Conservation (phyloP, 1,140 invertebrate genomes). For the Lepidostoma basale region DNA sequence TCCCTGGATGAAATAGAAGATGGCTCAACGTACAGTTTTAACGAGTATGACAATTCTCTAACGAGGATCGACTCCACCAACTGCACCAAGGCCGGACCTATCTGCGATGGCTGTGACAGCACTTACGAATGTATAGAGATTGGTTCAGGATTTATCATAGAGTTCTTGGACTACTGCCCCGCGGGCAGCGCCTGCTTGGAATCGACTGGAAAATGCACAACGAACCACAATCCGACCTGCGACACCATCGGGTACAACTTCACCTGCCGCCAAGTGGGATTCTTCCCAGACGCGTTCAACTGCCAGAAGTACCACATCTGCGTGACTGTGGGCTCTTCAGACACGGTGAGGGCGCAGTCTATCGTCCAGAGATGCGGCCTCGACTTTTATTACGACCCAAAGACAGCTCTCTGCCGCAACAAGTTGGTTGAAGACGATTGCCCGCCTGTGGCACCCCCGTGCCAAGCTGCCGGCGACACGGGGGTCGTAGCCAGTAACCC, state of each 20-base stretch:
- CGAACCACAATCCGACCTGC: conserved; percentile 21
- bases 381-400: conserved; percentile 23
- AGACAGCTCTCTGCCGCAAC: neutral
- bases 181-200: neutral
- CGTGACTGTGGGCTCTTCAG: conserved; percentile 38
- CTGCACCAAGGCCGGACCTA: conserved; percentile 24
- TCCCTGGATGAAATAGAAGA: too few relatives aligned
- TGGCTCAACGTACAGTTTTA: too few relatives aligned
- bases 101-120: conserved; percentile 22
- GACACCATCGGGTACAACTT: conserved; percentile 4
- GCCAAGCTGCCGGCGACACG: neutral
- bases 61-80: too few relatives aligned
- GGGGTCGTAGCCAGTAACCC: conserved; percentile 6
- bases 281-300: conserved; percentile 53
- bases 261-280: conserved; percentile 42
- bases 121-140: conserved; percentile 10
- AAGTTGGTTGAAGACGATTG: neutral
- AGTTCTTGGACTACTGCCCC: neutral
- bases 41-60: too few relatives aligned
- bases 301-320: conserved; percentile 56
- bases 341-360: neutral
- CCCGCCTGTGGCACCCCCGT: neutral
- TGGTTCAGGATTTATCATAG: neutral
- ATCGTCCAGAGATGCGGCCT: neutral
- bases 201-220: conserved; percentile 11